Base-by-base conservation (phyloP, 2,113 vertebrate species). In the Trematomus loennbergii region DNA sequence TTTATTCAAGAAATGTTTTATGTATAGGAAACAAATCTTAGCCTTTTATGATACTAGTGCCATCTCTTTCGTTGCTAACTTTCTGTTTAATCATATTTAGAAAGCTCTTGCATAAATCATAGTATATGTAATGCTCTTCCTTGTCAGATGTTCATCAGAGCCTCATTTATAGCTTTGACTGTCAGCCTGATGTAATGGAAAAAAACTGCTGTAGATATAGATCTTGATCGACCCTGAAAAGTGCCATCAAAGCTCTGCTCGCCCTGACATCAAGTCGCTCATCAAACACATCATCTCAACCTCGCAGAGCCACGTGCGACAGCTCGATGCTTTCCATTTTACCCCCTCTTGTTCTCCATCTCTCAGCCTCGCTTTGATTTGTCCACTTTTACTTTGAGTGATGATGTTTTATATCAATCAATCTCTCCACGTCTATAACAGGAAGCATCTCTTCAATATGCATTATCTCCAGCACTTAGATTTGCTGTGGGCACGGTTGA, bases 231-330 rank as follows among this genome's bases (percentile, higher is more conserved):
- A 63, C 73, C 71, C 52, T 63, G 11, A 83, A 81, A 82, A 70
- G 40, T 55, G 70, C 72, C 88, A 85, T 87, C 65, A 78, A 87
- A 88, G 74, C 25, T 1, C 71, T 67, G 49, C 52, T 61, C 15
- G 9, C 20, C 29, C 18, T 69, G 76, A 84, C 69, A 83, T 80
- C 65, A 77, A 78, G 67, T 57, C 7, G 13, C 59, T 81, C 63
- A 85, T 88, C 81, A 87, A 74, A 82, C 62, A 57, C 71, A 75
- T 76, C 67, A 65, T 59, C 69, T 82, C 72, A 61, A 70, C 78
- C 72, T 71, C 58, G 79, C 62, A 9, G 62, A 79, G 52, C 59
- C 17, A 50, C 57, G 15, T 59, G 66, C 77, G 72, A 82, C 74
- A 61, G 68, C 74, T 67, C 58, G 5, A 62, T 61, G 61, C 57